Conservation (phyloP, 37 sponge, comb jelly and placozoan genomes). For the Crambe crambe region DNA sequence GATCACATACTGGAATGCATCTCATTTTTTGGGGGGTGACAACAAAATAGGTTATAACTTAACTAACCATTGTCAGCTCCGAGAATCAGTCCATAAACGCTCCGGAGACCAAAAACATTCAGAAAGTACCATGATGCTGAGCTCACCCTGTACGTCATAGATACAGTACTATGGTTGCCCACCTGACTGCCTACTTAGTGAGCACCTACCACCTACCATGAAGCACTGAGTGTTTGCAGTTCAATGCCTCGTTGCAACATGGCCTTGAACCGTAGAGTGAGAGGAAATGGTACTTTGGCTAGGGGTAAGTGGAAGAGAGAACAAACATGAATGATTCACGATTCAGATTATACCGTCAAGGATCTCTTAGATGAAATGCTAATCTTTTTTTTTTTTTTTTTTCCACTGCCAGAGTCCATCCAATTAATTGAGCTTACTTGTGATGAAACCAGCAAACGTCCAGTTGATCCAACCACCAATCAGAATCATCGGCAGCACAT, state of each 20-base stretch:
- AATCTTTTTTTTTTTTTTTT: too few relatives aligned
- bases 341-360: too few relatives aligned
- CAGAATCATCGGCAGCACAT: conserved; percentile 96
- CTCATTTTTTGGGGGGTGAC: background rate
- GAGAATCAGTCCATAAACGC: conserved; percentile 86
- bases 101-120: conserved; percentile 94
- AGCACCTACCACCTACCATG: conserved; percentile 92
- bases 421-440: conserved; percentile 78
- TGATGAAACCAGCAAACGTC: conserved; percentile 97
- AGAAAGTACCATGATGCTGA: conserved; percentile 96
- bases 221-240: conserved; percentile 88
- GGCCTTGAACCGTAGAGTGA: conserved; percentile 93
- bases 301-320: background rate
- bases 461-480: conserved; percentile 99
- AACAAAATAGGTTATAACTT: background rate
- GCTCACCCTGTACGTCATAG: conserved; percentile 78
- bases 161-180: background rate
- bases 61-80: conserved; percentile 80
- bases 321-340: too few relatives aligned
- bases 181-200: too few relatives aligned
- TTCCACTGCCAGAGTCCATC: too few relatives aligned
- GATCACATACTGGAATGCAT: background rate
- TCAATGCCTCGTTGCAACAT: conserved; percentile 97
- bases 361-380: too few relatives aligned
- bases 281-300: conserved; percentile 95